Evolutionary conservation across 2,113 vertebrate species (phyloP).

Genomic region (Chrysemys picta): DNA sequence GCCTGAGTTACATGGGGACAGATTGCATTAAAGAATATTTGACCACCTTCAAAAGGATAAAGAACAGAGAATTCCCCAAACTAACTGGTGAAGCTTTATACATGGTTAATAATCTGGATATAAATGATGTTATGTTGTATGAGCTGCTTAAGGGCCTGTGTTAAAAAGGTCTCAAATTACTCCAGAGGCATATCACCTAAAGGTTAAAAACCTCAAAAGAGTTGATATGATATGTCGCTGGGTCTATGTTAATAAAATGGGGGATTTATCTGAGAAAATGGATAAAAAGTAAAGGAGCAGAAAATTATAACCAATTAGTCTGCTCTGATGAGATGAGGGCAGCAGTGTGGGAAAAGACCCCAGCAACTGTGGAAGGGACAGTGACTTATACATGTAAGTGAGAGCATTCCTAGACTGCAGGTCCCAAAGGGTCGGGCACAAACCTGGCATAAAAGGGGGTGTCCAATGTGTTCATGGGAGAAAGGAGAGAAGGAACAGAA

Average conservation of each 20-base stretch:
- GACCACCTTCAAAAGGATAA: not conserved
- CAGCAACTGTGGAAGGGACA: not conserved
- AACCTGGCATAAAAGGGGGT: not conserved
- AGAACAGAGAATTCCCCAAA: not conserved
- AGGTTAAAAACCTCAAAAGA: not conserved
- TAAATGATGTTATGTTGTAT: not conserved
- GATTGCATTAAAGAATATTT: not conserved
- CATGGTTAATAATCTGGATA: not conserved
- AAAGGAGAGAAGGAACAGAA: not conserved
- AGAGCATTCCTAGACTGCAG: not conserved
- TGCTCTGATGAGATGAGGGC: not conserved
- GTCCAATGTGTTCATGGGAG: not conserved
- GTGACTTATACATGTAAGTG: not conserved
- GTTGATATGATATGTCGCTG: not conserved
- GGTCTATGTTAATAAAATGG: not conserved
- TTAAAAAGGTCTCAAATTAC: not conserved
- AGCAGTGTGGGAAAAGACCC: not conserved
- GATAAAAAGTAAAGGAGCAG: not conserved
- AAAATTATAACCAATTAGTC: not conserved
- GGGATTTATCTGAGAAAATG: not conserved
- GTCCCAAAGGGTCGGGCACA: not conserved
- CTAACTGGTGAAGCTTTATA: not conserved
- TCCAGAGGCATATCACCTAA: not conserved
- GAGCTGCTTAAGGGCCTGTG: not conserved
- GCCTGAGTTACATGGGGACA: not conserved